phyloP scores from a whole-genome alignment of 2,888 invertebrate genomes.

The Machimus atricapillus region DNA sequence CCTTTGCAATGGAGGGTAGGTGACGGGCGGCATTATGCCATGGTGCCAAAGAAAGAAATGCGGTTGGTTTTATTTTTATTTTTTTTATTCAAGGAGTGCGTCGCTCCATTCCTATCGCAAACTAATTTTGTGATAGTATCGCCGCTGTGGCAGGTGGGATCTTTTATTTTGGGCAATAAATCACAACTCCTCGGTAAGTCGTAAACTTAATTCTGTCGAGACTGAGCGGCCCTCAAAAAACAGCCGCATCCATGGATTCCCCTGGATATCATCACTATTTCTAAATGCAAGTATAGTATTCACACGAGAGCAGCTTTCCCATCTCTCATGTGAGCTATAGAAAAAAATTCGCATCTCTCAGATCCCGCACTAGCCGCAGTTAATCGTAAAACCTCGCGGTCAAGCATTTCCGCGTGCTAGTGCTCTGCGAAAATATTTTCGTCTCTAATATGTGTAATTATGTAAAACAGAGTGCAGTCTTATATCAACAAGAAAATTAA shows the following conservation, averaged over 20 bases:
- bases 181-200: background rate
- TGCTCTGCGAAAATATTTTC: background rate
- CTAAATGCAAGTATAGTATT: background rate
- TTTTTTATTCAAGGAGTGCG: background rate
- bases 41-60: background rate
- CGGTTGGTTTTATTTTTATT: too few relatives aligned
- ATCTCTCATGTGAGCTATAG: background rate
- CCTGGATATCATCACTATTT: background rate
- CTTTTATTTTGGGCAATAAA: conserved; percentile 13
- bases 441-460: conserved; percentile 13
- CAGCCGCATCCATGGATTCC: background rate
- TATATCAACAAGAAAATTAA: conserved; percentile 25
- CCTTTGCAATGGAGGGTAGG: background rate
- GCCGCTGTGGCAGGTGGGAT: background rate
- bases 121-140: background rate
- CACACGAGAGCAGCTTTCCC: background rate
- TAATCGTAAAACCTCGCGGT: background rate
- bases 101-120: background rate
- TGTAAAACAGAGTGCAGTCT: background rate
- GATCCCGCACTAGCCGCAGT: background rate
- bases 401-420: conserved; percentile 5
- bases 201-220: conserved; percentile 10
- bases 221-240: background rate
- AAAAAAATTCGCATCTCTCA: background rate
- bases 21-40: background rate